Conservation (phyloP, 2,113 vertebrate genomes). For the Mormyrus iriodes region DNA sequence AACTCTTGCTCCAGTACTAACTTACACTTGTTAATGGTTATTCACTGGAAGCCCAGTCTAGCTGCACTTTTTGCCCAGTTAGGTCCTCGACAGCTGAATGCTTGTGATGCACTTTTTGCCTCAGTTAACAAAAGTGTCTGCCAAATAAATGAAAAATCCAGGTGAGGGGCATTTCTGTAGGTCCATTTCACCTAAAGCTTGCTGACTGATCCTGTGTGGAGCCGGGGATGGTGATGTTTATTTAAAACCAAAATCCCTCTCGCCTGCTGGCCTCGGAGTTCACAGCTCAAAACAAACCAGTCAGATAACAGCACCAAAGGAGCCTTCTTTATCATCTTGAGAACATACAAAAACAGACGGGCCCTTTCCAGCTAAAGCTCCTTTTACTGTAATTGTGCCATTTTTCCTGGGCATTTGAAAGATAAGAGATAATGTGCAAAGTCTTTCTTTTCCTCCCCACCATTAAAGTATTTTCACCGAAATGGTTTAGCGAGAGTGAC, state of each 20-base stretch:
- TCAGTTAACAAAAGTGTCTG: background rate
- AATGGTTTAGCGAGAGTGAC: background rate
- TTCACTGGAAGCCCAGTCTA: background rate
- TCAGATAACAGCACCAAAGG: slow-evolving; percentile 26
- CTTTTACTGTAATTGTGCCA: slow-evolving; percentile 35
- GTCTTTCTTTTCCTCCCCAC: background rate
- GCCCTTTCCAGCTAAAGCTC: slow-evolving; percentile 8
- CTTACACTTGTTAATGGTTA: background rate
- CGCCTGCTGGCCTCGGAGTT: slow-evolving; percentile 33
- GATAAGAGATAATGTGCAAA: slow-evolving; percentile 23
- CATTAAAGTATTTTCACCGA: background rate
- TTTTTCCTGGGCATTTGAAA: slow-evolving; percentile 41
- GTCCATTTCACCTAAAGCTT: background rate
- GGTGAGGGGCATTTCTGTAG: background rate
- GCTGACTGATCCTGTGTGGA: background rate
- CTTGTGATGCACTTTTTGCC: background rate
- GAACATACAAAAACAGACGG: slow-evolving; percentile 36
- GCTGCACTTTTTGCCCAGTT: background rate
- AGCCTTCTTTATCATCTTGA: slow-evolving; percentile 35
- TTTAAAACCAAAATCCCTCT: background rate
- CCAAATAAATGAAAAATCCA: background rate
- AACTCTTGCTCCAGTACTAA: background rate
- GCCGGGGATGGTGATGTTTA: background rate
- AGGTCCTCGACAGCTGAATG: background rate
- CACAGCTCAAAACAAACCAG: slow-evolving; percentile 6